Evolutionary conservation across 2,113 vertebrate genomes (phyloP).

Genomic region (Erpornis zantholeuca): DNA sequence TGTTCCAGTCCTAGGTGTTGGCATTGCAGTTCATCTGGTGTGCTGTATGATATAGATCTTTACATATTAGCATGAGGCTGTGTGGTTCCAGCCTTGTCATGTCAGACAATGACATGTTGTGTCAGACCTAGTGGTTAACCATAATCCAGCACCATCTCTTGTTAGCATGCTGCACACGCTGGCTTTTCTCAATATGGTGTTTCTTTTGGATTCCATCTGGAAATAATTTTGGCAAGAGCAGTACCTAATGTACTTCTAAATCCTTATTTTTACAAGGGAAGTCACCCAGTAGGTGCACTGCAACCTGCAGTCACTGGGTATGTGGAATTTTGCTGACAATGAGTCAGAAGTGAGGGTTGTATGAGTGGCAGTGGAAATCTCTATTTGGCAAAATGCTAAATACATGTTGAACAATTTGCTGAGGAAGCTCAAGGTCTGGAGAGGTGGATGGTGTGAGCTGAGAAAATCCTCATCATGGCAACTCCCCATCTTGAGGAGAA

Average conservation of each 20-base stretch:
- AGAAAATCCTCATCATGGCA: neutral
- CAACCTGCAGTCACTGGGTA: neutral
- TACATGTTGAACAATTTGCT: neutral
- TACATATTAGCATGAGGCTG: neutral
- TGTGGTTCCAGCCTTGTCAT: neutral
- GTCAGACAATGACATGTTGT: no score
- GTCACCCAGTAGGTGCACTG: neutral
- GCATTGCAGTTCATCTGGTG: neutral
- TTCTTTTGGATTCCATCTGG: neutral
- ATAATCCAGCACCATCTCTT: neutral
- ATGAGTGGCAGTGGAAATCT: neutral
- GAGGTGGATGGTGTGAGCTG: neutral
- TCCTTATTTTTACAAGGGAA: neutral
- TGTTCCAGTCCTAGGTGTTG: neutral
- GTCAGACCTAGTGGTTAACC: neutral
- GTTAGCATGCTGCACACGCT: rapidly evolving
- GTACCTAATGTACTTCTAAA: neutral
- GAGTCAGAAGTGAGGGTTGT: neutral
- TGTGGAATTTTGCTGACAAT: neutral
- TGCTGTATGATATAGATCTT: neutral
- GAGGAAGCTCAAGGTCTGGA: neutral
- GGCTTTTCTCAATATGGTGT: neutral
- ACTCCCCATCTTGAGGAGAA: neutral
- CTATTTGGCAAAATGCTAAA: neutral
- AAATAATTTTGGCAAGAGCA: neutral